These are phyloP conservation scores for Sesia bembeciformis DNA, from an alignment of 2,888 invertebrate genomes.

Conservation along the genomic window DNA sequence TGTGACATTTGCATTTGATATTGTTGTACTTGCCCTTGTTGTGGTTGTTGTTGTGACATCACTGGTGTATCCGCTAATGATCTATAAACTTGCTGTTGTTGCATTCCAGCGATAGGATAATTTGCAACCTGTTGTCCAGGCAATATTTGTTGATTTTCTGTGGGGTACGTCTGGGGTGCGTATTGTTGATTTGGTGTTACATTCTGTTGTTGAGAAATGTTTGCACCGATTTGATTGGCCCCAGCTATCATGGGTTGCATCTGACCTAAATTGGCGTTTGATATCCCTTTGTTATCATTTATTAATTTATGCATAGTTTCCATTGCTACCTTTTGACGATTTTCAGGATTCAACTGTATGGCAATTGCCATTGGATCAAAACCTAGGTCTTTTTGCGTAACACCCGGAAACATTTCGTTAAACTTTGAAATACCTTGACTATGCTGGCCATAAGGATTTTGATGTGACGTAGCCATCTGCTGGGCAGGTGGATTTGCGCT, in stretches of 20 bases:
- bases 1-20: conserved; percentile 13
- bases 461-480: conserved; percentile 11
- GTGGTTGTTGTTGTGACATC: conserved; percentile 13
- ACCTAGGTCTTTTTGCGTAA: conserved; percentile 45
- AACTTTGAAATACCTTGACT: conserved; percentile 46
- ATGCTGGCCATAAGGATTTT: conserved; percentile 32
- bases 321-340: conserved; percentile 43
- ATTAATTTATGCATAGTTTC: conserved; percentile 43
- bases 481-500: conserved; percentile 14
- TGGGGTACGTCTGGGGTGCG: background rate
- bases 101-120: conserved; percentile 1
- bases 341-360: conserved; percentile 64
- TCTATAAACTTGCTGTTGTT: conserved; percentile 25
- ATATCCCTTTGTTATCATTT: conserved; percentile 9
- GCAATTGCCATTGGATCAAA: conserved; percentile 67
- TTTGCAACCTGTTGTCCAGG: background rate
- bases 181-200: background rate
- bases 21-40: conserved; percentile 16
- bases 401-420: conserved; percentile 59
- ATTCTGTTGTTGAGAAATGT: background rate
- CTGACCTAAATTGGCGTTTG: conserved; percentile 3
- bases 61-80: conserved; percentile 14
- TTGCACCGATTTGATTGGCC: background rate
- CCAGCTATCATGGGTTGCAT: background rate
- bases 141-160: background rate